Evolutionary conservation across 2,797 vertebrate genomes (phyloP).

Genomic region (Rhynchotus rufescens): DNA sequence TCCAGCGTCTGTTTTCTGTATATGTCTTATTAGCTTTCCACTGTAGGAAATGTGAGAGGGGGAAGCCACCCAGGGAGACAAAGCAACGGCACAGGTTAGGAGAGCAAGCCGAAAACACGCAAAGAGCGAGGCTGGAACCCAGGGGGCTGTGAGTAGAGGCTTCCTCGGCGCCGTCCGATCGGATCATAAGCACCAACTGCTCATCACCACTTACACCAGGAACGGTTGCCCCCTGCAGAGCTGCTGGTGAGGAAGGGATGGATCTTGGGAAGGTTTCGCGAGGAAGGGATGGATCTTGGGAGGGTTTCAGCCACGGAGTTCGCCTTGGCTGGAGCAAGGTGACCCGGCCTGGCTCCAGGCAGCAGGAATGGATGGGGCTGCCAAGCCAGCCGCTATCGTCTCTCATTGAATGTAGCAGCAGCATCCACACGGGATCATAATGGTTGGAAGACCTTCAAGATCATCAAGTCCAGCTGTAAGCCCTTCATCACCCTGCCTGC

Average conservation of each 20-base stretch:
- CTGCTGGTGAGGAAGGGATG: not conserved
- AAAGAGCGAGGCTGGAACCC: not conserved
- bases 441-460: no score
- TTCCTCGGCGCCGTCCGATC: not conserved
- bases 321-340: not conserved
- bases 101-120: not conserved
- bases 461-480: no score
- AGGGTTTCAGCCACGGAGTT: not conserved
- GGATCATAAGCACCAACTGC: not conserved
- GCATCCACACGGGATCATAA: not conserved
- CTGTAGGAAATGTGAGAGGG: not conserved
- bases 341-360: not conserved
- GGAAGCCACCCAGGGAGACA: slow-evolving; percentile 27
- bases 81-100: slow-evolving; percentile 6
- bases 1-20: slow-evolving; percentile 31
- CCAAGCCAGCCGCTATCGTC: not conserved
- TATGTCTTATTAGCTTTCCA: slow-evolving; percentile 18
- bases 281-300: fast-evolving
- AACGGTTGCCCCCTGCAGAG: not conserved
- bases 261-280: not conserved
- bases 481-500: no score
- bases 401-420: not conserved
- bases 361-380: not conserved
- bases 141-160: not conserved
- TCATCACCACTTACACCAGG: not conserved